Conservation (phyloP, 2,797 vertebrate genomes). For the Lepus oiostolus region DNA sequence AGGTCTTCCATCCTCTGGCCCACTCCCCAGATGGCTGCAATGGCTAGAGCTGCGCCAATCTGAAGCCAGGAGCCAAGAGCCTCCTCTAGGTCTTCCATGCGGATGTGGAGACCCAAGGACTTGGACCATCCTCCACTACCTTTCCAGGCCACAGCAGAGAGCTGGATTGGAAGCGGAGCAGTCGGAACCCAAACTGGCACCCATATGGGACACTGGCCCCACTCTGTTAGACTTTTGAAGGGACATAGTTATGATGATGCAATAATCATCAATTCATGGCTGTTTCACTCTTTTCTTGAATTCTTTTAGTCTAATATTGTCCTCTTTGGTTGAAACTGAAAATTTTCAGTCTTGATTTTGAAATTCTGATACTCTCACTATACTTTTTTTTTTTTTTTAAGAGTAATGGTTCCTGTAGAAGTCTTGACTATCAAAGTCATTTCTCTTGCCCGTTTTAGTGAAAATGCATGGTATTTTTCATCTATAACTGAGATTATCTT, state of each 20-base stretch:
- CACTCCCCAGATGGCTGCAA: no score
- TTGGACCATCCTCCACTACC: no score
- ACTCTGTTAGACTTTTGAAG: background rate
- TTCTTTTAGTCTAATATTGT: background rate
- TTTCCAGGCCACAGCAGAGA: no score
- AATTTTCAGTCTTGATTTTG: constrained; percentile 45
- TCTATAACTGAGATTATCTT: constrained; percentile 51
- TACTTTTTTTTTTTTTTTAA: background rate
- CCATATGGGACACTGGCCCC: no score
- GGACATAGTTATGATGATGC: background rate
- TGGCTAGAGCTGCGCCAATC: no score
- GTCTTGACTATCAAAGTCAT: background rate
- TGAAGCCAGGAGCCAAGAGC: no score
- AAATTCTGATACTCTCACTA: background rate
- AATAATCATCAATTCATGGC: background rate
- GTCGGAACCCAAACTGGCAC: no score
- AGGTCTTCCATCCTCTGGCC: no score
- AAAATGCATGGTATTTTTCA: constrained; percentile 47
- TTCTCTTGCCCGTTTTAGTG: background rate
- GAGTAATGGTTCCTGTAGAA: background rate
- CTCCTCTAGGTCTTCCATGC: no score
- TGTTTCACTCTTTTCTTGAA: constrained; percentile 36
- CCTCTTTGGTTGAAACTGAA: background rate
- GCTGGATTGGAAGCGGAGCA: no score
- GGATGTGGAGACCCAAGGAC: no score